Evolutionary conservation across 2,888 invertebrate genomes (phyloP), one percentile per base, ranked within the genome.

Genomic region (Athrips mouffetella): DNA sequence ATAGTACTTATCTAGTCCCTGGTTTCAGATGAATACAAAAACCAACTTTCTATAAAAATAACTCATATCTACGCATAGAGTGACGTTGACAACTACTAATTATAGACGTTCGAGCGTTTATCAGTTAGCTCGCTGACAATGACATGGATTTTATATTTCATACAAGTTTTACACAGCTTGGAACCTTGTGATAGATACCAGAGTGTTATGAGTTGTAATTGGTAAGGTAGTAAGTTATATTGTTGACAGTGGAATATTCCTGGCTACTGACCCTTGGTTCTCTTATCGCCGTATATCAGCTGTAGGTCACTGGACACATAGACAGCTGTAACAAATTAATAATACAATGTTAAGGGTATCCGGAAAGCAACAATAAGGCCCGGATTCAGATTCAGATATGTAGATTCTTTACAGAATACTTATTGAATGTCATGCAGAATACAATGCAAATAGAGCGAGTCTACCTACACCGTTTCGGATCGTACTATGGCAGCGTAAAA

Each of bases 211-310:
- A 42, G 42, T 29, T 42, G 42, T 42, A 30, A 29, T 18, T 30
- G 18, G 42, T 42, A 29, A 42, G 42, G 59, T 67, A 60, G n/a
- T n/a, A n/a, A n/a, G n/a, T n/a, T n/a, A n/a, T n/a, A 65, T 56
- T 53, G 55, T 50, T 33, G 46, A 52, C 57, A 59, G 54, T 53
- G 71, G 70, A 70, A 70, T 63, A 62, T 70, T 70, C 60, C 67
- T 50, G 49, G 49, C 52, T 53, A 53, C 49, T 46, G 64, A 62
- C 65, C 59, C 56, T 39, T 30, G 55, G 61, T 63, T 61, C 60
- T 57, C 48, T 52, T 63, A 60, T 60, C 60, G 35, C 41, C 47
- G 41, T 21, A 45, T 58, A 60, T 63, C 64, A 63, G 63, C 57
- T 58, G 67, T 61, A 55, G 62, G 62, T 62, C 62, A 60, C 53